A percentile compares a stretch with the other conserved stretches of the same genome.
phyloP scores from a whole-genome alignment of 2,888 invertebrate genomes.

The Clusia tigrina region DNA sequence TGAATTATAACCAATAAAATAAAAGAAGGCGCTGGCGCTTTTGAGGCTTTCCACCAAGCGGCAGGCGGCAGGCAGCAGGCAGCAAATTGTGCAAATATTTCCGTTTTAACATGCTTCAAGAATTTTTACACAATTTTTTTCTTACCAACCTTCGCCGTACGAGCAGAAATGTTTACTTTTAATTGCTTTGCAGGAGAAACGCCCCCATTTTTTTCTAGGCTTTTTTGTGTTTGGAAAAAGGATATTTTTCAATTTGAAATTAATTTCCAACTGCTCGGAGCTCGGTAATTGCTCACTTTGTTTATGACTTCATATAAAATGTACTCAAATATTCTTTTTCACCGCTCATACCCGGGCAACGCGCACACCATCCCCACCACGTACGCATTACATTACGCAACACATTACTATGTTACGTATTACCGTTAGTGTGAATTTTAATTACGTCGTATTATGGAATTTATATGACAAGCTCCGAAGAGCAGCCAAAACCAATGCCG shows the following conservation, averaged over 20 bases:
- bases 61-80: neutral
- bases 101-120: conserved; percentile 6
- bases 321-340: conserved; percentile 26
- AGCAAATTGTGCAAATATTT: conserved; percentile 6
- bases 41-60: neutral
- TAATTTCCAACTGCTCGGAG: neutral
- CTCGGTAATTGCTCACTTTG: conserved; percentile 53
- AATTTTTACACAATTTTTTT: conserved; percentile 26
- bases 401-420: conserved; percentile 17
- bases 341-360: neutral
- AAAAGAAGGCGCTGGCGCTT: too few species aligned
- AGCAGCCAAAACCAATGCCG: conserved; percentile 4
- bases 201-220: too few species aligned
- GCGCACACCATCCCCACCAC: conserved; percentile 1
- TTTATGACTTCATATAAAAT: conserved; percentile 52
- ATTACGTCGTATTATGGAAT: conserved; percentile 61
- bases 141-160: neutral
- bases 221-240: conserved; percentile 11
- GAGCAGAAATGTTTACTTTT: neutral
- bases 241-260: neutral
- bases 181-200: neutral
- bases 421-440: conserved; percentile 53
- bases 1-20: conserved; percentile 52
- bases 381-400: conserved; percentile 27
- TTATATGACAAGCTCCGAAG: conserved; percentile 55